phyloP scores from a whole-genome alignment of 2,113 vertebrate genomes.

The Melierax canorus region DNA sequence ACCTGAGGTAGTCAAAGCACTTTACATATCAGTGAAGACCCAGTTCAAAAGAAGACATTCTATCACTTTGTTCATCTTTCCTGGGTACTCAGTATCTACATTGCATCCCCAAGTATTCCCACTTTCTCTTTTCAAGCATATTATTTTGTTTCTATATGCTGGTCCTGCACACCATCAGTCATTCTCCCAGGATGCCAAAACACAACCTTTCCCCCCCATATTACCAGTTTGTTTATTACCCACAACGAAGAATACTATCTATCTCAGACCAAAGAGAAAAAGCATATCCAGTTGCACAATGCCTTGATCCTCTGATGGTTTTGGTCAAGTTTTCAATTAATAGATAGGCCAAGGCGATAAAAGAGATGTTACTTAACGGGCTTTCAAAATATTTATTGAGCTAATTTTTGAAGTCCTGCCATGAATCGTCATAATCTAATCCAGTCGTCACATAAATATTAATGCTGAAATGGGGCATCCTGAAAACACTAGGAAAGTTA shows the following conservation, averaged over 20 bases:
- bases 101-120: not conserved
- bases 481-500: not conserved
- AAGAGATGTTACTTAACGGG: not conserved
- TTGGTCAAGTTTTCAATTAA: not conserved
- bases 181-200: not conserved
- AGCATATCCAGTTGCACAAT: not conserved
- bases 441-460: not conserved
- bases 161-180: not conserved
- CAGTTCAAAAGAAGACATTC: not conserved
- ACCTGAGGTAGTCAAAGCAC: not conserved
- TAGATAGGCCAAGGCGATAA: not conserved
- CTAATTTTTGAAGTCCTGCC: not conserved
- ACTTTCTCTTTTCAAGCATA: not conserved
- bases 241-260: not conserved
- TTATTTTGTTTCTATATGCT: not conserved
- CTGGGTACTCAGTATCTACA: not conserved
- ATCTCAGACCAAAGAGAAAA: not conserved
- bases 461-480: not conserved
- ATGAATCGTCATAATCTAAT: not conserved
- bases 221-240: not conserved
- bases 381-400: not conserved
- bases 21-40: not conserved
- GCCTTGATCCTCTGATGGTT: not conserved
- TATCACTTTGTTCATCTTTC: not conserved
- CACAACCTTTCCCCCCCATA: rapidly evolving